Base-by-base conservation (phyloP, 64 coral and sea anemone genomes). In the Montipora sp. region DNA sequence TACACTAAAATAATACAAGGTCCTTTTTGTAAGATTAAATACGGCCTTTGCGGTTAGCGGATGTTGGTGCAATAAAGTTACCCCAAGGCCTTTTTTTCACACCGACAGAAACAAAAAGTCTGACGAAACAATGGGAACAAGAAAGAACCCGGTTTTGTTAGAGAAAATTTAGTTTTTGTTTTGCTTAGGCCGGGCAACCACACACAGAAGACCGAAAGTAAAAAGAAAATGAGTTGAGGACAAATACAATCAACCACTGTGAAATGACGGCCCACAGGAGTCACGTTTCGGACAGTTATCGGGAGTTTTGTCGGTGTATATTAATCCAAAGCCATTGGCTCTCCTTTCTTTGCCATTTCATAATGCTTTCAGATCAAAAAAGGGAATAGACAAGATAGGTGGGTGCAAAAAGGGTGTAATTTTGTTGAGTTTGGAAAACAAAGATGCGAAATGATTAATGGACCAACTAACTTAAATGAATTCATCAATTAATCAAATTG, bases 191-290 rank as follows among this genome's bases (percentile, higher is more conserved):
- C 44, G 3, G 49, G 65, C 19, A 85, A 72, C 82, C 82, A 85
- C 65, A 85, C 47, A 85, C 82, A 85, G 82, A 85, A 67, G 19
- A 45, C 82, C 63, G 82, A 85, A 50, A 16, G 65, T 22, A 3
- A 71, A 85, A 51, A 70, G 8, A 71, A 49, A n/a, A 36, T 2
- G 68, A 71, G 20, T 71, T 72, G 1, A 11, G 19, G 9, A n/a
- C n/a, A 85, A 72, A 72, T 45, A 51, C 49, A 19, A 19, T 72
- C 65, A 85, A 85, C 82, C 82, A 23, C 82, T 85, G 65, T 85
- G 63, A 85, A 70, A 72, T 85, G 70, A 85, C 15, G 19, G 3
- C 65, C 0, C 5, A 61, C 16, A 85, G 82, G 19, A 71, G n/a
- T 71, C 43, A 49, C 81, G 75, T 77, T 77, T 77, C 13, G 7